These are phyloP conservation scores for Drosophila gunungcola DNA, from an alignment of 1,140 invertebrate genomes.

Conservation along the genomic window DNA sequence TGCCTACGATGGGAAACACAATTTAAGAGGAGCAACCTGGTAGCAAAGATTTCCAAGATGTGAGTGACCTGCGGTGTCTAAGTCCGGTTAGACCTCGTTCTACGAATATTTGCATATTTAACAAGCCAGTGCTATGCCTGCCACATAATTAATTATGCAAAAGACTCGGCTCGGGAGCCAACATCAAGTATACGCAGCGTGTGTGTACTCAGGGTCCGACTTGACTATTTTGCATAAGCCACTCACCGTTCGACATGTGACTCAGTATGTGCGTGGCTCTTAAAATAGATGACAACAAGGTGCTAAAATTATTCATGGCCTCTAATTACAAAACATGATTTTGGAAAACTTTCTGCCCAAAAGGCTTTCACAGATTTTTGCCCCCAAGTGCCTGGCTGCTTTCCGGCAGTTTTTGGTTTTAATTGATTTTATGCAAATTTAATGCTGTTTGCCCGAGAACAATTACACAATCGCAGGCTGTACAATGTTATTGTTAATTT, in stretches of 20 bases:
- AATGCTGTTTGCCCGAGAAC: conserved; percentile 41
- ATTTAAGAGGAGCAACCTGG: conserved; percentile 9
- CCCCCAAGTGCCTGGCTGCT: conserved; percentile 25
- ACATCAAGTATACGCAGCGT: conserved; percentile 72
- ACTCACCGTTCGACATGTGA: conserved; percentile 42
- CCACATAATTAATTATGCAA: conserved; percentile 83
- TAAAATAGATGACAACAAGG: conserved; percentile 77
- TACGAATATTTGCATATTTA: conserved; percentile 77
- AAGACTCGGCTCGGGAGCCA: conserved; percentile 52
- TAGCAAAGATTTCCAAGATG: conserved; percentile 27
- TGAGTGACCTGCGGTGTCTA: conserved; percentile 39
- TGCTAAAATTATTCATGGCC: conserved; percentile 80
- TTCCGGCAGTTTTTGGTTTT: conserved; percentile 47
- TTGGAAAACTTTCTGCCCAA: conserved; percentile 55
- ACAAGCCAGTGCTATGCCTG: conserved; percentile 68
- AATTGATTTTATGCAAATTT: conserved; percentile 82
- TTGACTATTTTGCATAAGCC: conserved; percentile 75
- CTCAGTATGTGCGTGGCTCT: conserved; percentile 47
- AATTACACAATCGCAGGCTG: conserved; percentile 38
- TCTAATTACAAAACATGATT: conserved; percentile 81
- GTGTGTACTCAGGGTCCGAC: conserved; percentile 35
- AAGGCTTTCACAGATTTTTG: conserved; percentile 18
- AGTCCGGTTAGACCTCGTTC: conserved; percentile 28
- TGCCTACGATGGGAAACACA: not conserved
- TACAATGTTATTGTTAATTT: conserved; percentile 64